Percentiles rank a stretch among this genome's conserved stretches.
These are phyloP conservation scores for Scaptomyza parva DNA, from an alignment of 2,888 invertebrate genomes.

Conservation along the genomic window DNA sequence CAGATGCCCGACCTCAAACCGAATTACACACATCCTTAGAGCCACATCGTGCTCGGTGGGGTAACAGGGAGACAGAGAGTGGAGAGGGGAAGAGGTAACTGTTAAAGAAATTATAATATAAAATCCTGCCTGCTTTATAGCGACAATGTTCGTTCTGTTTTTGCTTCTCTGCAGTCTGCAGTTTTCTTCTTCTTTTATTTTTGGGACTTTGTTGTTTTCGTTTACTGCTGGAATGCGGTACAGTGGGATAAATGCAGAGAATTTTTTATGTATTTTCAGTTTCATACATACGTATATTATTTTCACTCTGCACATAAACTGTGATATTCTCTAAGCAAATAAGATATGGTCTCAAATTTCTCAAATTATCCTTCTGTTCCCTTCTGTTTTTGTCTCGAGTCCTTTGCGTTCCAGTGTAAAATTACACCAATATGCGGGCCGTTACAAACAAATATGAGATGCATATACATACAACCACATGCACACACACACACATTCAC, in stretches of 20 bases:
- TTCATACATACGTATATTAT: too few relatives aligned
- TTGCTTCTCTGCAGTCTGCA: slow-evolving; percentile 5
- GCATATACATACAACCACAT: slow-evolving; percentile 9
- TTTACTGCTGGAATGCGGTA: slow-evolving; percentile 18
- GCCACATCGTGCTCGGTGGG: slow-evolving; percentile 48
- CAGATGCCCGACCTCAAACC: slow-evolving; percentile 17
- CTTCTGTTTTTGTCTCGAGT: not conserved
- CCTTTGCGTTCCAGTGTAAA: slow-evolving; percentile 49
- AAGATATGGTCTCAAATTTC: slow-evolving; percentile 19
- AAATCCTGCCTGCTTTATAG: slow-evolving; percentile 34
- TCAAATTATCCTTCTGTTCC: slow-evolving; percentile 28
- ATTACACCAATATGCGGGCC: slow-evolving; percentile 68
- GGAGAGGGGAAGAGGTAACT: slow-evolving; percentile 4
- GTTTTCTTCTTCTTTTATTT: slow-evolving; percentile 7
- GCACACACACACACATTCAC: slow-evolving; percentile 4
- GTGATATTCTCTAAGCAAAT: slow-evolving; percentile 1
- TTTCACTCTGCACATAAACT: not conserved
- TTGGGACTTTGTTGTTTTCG: slow-evolving; percentile 15
- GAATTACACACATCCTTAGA: slow-evolving; percentile 15
- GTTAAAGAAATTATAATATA: slow-evolving; percentile 50
- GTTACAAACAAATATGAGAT: slow-evolving; percentile 40
- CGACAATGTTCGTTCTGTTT: slow-evolving; percentile 22
- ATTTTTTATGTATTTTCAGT: too few relatives aligned
- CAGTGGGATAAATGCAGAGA: slow-evolving; percentile 29
- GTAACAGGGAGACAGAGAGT: not conserved